Percentiles rank a stretch among this genome's conserved stretches.
These are phyloP conservation scores for Cryptocephalus moraei DNA, from an alignment of 2,888 invertebrate species.

Conservation along the genomic window DNA sequence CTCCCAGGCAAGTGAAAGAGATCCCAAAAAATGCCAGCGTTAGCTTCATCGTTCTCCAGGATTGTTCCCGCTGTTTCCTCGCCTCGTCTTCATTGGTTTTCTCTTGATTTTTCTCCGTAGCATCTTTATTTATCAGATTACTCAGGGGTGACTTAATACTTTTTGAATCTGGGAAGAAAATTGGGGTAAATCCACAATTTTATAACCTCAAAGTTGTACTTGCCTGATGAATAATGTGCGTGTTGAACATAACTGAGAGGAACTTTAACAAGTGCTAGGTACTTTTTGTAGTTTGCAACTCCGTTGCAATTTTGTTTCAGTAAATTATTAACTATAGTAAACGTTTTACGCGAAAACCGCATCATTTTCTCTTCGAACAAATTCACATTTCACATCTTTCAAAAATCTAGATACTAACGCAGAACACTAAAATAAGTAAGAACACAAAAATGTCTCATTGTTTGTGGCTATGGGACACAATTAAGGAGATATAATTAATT, in stretches of 20 bases:
- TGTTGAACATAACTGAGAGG: conserved; percentile 12
- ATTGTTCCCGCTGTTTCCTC: conserved; percentile 24
- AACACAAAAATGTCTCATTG: too few species aligned
- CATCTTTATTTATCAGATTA: conserved; percentile 21
- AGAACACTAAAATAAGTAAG: neutral
- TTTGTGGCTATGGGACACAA: too few species aligned
- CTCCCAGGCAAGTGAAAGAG: conserved; percentile 47
- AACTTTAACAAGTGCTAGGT: conserved; percentile 12
- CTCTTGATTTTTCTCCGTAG: conserved; percentile 13
- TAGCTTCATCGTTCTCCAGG: conserved; percentile 33
- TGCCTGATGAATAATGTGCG: conserved; percentile 9
- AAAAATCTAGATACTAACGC: neutral
- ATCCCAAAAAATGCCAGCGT: conserved; percentile 45
- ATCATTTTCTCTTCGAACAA: conserved; percentile 13
- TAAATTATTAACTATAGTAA: conserved; percentile 14
- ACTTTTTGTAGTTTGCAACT: conserved; percentile 11
- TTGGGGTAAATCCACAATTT: neutral
- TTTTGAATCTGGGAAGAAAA: conserved; percentile 4
- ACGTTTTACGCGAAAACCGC: conserved; percentile 15
- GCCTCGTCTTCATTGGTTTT: conserved; percentile 23
- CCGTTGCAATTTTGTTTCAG: conserved; percentile 15
- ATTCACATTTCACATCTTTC: neutral
- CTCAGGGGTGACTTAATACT: conserved; percentile 20
- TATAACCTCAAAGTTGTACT: conserved; percentile 9
- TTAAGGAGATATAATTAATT: too few species aligned